These are phyloP conservation scores for Oceanodroma tethys DNA, from an alignment of 2,113 vertebrate genomes.

Conservation along the genomic window DNA sequence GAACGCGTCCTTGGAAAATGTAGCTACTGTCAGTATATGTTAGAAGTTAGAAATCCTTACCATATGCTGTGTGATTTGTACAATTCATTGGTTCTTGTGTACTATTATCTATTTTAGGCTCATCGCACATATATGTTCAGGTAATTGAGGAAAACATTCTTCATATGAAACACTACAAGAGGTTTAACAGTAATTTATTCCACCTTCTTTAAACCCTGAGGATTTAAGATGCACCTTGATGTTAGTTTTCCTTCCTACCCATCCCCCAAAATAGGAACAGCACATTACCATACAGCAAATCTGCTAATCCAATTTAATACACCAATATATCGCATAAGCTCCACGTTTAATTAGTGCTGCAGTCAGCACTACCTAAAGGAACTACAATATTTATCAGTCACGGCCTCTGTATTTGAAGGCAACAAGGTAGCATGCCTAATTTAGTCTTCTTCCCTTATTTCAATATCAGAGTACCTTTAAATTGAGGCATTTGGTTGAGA, in stretches of 20 bases:
- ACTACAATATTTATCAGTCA: slow-evolving; percentile 5
- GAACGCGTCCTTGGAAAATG: not conserved
- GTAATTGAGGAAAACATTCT: slow-evolving; percentile 79
- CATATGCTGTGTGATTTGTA: slow-evolving; percentile 83
- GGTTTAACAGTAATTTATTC: slow-evolving; percentile 32
- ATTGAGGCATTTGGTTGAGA: not conserved
- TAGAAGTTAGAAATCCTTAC: slow-evolving; percentile 74
- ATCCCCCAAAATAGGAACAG: not conserved
- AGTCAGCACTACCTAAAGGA: slow-evolving; percentile 43
- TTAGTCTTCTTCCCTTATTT: not conserved
- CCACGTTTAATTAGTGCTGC: slow-evolving; percentile 26
- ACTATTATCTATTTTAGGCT: slow-evolving; percentile 87
- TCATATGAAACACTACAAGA: slow-evolving; percentile 2
- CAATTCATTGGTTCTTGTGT: slow-evolving; percentile 95
- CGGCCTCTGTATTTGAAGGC: not conserved
- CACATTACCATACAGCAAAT: slow-evolving; percentile 43
- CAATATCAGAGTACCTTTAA: not conserved
- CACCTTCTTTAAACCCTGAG: not conserved
- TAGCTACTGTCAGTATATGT: not conserved
- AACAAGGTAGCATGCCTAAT: not conserved
- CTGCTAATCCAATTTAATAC: slow-evolving; percentile 62
- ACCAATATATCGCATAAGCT: slow-evolving; percentile 31
- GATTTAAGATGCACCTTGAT: slow-evolving; percentile 40
- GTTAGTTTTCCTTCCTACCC: not conserved
- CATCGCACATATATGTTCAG: slow-evolving; percentile 83